A percentile compares a stretch with the other conserved stretches of the same genome.
Evolutionary conservation across 2,888 invertebrate species (phyloP).

Genomic region (Drosophila paranaensis): DNA sequence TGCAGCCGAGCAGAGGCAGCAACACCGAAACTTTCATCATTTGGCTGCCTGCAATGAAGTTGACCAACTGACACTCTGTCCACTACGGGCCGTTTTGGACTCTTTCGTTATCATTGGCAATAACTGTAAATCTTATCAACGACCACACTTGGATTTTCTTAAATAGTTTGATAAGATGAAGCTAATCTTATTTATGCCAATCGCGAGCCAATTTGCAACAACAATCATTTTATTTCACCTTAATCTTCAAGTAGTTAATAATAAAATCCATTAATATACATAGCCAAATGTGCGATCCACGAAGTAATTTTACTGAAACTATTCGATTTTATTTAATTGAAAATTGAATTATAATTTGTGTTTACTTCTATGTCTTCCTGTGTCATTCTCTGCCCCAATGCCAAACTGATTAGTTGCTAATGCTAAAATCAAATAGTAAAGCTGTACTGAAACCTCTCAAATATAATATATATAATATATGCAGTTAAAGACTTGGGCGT

Average conservation of each 20-base stretch:
- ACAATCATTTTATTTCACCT: not conserved
- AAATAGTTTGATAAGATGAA: constrained; percentile 52
- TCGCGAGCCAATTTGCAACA: constrained; percentile 16
- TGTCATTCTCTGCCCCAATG: no score
- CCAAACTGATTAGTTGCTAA: no score
- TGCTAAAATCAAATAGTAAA: no score
- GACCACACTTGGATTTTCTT: constrained; percentile 62
- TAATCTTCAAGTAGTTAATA: constrained; percentile 16
- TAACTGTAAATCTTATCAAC: constrained; percentile 51
- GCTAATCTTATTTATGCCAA: constrained; percentile 60
- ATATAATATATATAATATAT: no score
- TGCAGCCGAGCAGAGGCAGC: constrained; percentile 31
- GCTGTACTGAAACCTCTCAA: no score
- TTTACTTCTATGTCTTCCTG: no score
- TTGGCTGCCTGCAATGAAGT: constrained; percentile 17
- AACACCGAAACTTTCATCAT: constrained; percentile 43
- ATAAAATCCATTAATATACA: constrained; percentile 15
- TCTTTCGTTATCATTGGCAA: constrained; percentile 37
- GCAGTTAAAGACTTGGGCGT: no score
- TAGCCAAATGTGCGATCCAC: not conserved
- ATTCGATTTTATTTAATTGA: no score
- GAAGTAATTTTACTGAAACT: not conserved
- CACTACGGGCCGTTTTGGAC: constrained; percentile 15
- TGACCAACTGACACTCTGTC: constrained; percentile 42
- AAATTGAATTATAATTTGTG: no score